A percentile compares a stretch with the other conserved stretches of the same genome.
Evolutionary conservation across 2,113 vertebrate genomes (phyloP).

Genomic region (Ceuthmochares aereus): DNA sequence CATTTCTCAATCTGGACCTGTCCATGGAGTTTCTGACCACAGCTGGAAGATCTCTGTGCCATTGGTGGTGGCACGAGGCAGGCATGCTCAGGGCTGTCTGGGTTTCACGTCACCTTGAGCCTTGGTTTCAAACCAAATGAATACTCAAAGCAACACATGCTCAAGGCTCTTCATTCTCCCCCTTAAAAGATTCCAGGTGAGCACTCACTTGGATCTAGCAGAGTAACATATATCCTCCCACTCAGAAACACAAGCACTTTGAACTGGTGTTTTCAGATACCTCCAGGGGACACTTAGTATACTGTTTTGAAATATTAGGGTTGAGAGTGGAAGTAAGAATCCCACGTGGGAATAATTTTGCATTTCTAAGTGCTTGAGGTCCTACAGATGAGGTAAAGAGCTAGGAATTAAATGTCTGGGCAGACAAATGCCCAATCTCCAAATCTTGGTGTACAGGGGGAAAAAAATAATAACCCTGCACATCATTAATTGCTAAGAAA

Average conservation of each 20-base stretch:
- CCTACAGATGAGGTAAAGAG: accelerated
- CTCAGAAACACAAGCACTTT: background rate
- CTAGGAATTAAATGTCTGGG: background rate
- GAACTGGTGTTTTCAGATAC: background rate
- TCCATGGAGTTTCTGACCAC: background rate
- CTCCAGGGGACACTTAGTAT: background rate
- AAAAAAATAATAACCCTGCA: accelerated
- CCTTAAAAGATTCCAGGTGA: background rate
- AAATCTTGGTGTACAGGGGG: background rate
- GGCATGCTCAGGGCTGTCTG: accelerated
- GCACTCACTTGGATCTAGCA: background rate
- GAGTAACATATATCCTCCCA: accelerated
- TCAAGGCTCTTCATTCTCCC: background rate
- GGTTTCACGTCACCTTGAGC: background rate
- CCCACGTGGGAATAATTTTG: background rate
- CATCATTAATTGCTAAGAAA: background rate
- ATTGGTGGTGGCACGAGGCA: background rate
- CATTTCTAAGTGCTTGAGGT: background rate
- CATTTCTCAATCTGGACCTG: background rate
- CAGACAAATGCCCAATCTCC: background rate
- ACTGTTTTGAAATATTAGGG: background rate
- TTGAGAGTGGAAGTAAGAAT: background rate
- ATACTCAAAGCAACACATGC: accelerated
- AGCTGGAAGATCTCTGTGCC: background rate
- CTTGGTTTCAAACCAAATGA: accelerated